A percentile compares a stretch with the other conserved stretches of the same genome.
Conservation (phyloP, 1,140 invertebrate genomes). For the Leptinotarsa defecta region DNA sequence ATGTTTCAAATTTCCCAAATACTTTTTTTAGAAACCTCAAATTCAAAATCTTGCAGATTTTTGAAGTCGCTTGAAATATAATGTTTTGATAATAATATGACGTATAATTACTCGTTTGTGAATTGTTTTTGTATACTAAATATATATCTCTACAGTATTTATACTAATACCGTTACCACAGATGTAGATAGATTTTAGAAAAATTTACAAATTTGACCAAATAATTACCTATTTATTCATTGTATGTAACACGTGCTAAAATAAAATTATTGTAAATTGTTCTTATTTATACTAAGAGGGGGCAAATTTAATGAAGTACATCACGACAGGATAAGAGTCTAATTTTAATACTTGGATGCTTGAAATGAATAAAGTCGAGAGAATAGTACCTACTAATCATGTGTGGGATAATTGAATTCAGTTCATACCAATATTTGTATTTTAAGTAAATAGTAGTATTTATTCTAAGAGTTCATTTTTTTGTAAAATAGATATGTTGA, state of each 20-base stretch:
- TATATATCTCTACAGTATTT: constrained; percentile 19
- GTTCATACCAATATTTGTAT: no score
- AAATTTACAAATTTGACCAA: constrained; percentile 28
- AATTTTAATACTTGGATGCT: no score
- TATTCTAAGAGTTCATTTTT: no score
- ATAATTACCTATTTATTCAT: constrained; percentile 14
- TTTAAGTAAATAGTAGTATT: no score
- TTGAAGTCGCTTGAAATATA: neutral
- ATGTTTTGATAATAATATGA: neutral
- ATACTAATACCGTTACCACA: constrained; percentile 25
- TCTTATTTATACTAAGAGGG: neutral
- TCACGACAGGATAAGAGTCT: neutral
- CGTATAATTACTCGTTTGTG: neutral
- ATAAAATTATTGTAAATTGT: constrained; percentile 1
- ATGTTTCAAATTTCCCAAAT: no score
- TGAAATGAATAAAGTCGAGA: no score
- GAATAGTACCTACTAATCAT: no score
- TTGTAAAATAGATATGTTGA: no score
- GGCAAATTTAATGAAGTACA: neutral
- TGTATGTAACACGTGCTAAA: constrained; percentile 1
- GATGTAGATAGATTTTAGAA: constrained; percentile 28
- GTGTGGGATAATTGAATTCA: no score
- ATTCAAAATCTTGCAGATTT: no score
- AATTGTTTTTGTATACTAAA: constrained; percentile 15
- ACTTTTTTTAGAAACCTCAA: no score